Evolutionary conservation across 2,888 invertebrate species (phyloP).

Genomic region (Tenthredo mesomela): DNA sequence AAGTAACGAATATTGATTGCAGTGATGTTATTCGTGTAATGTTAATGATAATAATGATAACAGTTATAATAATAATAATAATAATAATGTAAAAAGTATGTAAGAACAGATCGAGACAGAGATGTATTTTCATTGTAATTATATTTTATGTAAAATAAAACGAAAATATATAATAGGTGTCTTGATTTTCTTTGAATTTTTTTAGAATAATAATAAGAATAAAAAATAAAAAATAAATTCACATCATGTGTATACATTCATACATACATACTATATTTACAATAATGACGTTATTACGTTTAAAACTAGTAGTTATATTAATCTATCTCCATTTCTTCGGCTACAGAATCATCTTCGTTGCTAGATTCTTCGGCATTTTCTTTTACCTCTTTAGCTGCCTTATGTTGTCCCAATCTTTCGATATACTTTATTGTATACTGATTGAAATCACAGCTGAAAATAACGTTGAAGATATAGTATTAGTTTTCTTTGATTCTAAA

Average conservation of each 20-base stretch:
- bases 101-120: background rate
- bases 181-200: background rate
- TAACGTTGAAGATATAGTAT: slow-evolving; percentile 22
- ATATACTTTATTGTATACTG: slow-evolving; percentile 90
- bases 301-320: slow-evolving; percentile 1
- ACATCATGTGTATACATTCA: background rate
- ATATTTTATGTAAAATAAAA: slow-evolving; percentile 49
- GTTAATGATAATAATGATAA: background rate
- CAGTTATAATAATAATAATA: background rate
- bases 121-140: slow-evolving; percentile 1
- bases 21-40: background rate
- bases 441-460: slow-evolving; percentile 92
- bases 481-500: slow-evolving; percentile 8
- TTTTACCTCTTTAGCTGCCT: slow-evolving; percentile 67
- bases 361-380: slow-evolving; percentile 51
- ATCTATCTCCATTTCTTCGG: slow-evolving; percentile 66
- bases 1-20: background rate
- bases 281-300: slow-evolving; percentile 7
- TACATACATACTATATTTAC: slow-evolving; percentile 35
- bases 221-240: background rate
- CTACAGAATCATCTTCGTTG: slow-evolving; percentile 67
- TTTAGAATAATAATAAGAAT: background rate
- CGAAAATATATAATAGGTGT: slow-evolving; percentile 23
- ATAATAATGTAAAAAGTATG: slow-evolving; percentile 1
- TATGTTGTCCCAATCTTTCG: slow-evolving; percentile 79